Evolutionary conservation across 2,888 invertebrate species (phyloP), one percentile per base, ranked within the genome.

Genomic region (Tenthredo distinguenda): DNA sequence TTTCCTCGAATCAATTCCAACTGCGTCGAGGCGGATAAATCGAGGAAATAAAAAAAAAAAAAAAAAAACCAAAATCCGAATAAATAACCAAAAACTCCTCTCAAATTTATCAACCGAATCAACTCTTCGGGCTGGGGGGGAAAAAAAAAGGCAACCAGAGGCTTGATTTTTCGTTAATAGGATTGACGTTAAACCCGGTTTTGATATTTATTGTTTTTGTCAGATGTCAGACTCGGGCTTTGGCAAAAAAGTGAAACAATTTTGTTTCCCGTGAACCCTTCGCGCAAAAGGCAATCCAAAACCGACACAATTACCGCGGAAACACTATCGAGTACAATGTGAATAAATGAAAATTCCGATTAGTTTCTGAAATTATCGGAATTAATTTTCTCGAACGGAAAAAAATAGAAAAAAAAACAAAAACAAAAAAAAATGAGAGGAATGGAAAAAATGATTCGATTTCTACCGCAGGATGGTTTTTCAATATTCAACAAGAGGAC

Each of bases 381-480:
- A 34, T 34, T 34, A 34, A 34, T 34, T 34, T 34, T 34, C 4
- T 34, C 34, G 34, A 1, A 0, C 34, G 2, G 34, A n/a, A 79
- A 10, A 50, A 6, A 55, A 18, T 0, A 58, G 21, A 47, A 6
- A 81, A 62, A 21, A 37, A 81, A 62, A 34, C 10, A 26, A 26
- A 26, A 26, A 26, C 26, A 1, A 26, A 26, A 26, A 26, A 26
- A 26, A 26, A 26, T 26, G 26, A 26, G 21, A 58, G 21, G 2
- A 4, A 58, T 12, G 26, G 21, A 31, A 58, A 62, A 40, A 10
- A 40, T 43, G 26, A 34, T 9, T 62, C n/a, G n/a, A 37, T 55
- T 37, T 50, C 15, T 5, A 3, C 37, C 74, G 47, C 81, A 93
- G 92, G 91, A 26, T 92, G 90, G 90, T 92, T 90, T 86, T 89